These are phyloP conservation scores for Aptenodytes forsteri DNA, from an alignment of 2,113 vertebrate genomes.

Conservation along the genomic window DNA sequence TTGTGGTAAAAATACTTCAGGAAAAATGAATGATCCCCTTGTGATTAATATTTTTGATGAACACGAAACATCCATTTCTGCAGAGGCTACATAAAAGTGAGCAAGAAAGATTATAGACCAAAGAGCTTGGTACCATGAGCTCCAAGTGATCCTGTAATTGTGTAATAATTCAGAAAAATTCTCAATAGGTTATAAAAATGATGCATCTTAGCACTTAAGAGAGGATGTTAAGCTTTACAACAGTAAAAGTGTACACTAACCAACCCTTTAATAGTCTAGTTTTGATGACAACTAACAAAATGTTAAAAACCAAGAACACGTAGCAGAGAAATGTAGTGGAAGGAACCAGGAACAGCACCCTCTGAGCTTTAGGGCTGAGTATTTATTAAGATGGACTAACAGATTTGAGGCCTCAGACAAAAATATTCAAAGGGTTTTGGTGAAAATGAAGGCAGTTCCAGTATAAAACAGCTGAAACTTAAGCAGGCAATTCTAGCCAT, in stretches of 20 bases:
- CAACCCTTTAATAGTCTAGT: background rate
- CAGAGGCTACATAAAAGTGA: background rate
- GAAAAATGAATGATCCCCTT: background rate
- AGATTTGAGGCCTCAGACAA: background rate
- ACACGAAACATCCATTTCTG: background rate
- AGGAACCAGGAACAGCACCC: background rate
- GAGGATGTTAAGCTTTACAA: background rate
- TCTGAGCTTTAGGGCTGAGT: background rate
- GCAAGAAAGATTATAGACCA: background rate
- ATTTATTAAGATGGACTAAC: background rate
- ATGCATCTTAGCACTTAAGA: background rate
- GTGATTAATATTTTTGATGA: background rate
- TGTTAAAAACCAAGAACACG: background rate
- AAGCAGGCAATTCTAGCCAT: background rate
- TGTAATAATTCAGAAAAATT: background rate
- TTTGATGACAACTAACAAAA: background rate
- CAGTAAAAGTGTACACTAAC: background rate
- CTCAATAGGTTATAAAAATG: background rate
- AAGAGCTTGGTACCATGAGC: background rate
- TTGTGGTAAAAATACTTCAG: background rate
- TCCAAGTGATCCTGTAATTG: background rate
- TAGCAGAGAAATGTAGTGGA: background rate
- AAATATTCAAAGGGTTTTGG: background rate
- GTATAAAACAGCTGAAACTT: background rate
- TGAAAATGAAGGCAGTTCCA: background rate